These are phyloP conservation scores for Rallus limicola DNA, from an alignment of 2,113 vertebrate species.

Conservation along the genomic window DNA sequence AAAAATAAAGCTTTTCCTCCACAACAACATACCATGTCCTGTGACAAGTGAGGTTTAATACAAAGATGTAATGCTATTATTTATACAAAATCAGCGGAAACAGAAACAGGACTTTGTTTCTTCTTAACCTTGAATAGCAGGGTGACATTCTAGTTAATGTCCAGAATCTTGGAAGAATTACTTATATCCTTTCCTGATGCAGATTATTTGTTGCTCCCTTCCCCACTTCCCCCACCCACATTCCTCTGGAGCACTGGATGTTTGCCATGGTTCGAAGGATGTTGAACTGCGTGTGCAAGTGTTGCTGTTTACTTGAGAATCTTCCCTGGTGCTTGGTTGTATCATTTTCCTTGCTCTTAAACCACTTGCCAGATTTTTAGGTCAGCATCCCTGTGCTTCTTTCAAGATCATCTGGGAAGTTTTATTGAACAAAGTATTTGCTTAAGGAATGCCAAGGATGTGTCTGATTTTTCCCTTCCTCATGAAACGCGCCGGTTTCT, in stretches of 20 bases:
- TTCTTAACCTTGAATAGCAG: neutral
- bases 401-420: neutral
- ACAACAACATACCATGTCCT: neutral
- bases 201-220: neutral
- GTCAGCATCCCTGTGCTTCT: neutral
- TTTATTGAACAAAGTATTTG: neutral
- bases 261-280: neutral
- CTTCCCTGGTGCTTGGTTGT: neutral
- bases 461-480: neutral
- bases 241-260: neutral
- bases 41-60: neutral
- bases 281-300: neutral
- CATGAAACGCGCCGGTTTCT: fast-evolving
- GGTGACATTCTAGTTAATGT: neutral
- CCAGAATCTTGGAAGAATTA: neutral
- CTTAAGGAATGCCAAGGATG: neutral
- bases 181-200: neutral
- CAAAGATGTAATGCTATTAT: neutral
- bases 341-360: neutral
- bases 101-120: neutral
- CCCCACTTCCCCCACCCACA: neutral
- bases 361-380: neutral
- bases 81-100: neutral
- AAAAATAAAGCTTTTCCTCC: neutral
- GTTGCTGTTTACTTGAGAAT: neutral